Base-by-base conservation (phyloP, 2,888 invertebrate genomes). In the Megamerina dolium region DNA sequence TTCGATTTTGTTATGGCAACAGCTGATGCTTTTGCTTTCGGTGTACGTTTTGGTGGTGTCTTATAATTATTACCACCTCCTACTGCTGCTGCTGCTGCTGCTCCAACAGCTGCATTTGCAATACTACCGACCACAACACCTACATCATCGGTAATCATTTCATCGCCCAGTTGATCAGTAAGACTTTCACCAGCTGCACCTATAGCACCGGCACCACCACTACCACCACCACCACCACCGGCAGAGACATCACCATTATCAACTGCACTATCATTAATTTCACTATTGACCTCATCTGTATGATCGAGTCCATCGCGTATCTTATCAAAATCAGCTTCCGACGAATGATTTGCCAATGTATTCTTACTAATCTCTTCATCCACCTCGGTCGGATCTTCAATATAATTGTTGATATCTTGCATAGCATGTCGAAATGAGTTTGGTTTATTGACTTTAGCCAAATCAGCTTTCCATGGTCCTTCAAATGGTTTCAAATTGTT, bases 401-500 rank as follows among this genome's bases (percentile, higher is more conserved):
- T 82, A 59, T 81, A 88, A 39, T 85, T 82, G 59, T 90, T 87
- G 49, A 91, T 89, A 58, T 86, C 84, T 43, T 75, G 76, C 48
- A 88, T 77, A 1, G 90, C 91, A 50, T 87, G 83, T 66, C 85
- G 86, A 66, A 91, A 89, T 6, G 77, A 77, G 1, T 77, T 74
- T 0, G 84, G 79, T 72, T 88, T 90, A 69, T 80, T 82, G 1
- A 84, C 79, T 66, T 84, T 85, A 41, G 80, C 76, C 46, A 89
- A 75, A 59, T 85, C 81, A 19, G 86, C 85, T 68, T 89, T 90
- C 68, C 78, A 83, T 1, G 68, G 68, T 48, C 85, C 82, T 12
- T 80, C 77, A 68, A 91, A 94, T 0, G 85, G 84, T 68, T 87
- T 87, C 40, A 94, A 83, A 61, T 85, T 83, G 51, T 78, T 77